Conservation (phyloP, 1,140 invertebrate species). For the Drosophila truncata region DNA sequence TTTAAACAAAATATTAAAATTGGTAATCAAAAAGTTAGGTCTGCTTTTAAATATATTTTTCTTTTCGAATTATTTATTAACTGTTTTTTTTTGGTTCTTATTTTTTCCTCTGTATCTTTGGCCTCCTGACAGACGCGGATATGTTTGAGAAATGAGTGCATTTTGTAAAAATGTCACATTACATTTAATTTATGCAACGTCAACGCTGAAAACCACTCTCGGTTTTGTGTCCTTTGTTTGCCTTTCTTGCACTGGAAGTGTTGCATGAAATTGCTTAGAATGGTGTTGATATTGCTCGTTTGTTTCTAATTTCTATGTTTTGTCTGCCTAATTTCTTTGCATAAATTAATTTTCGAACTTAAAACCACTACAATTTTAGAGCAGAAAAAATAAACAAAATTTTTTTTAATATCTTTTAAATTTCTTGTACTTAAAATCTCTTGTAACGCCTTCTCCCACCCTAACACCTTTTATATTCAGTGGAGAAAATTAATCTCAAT, state of each 20-base stretch:
- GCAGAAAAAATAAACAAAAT: no score
- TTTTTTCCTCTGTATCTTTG: conserved; percentile 14
- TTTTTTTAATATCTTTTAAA: background rate
- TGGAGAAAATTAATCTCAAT: conserved; percentile 16
- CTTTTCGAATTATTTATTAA: background rate
- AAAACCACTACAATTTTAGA: no score
- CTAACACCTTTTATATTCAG: background rate
- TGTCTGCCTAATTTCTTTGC: background rate
- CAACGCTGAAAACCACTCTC: conserved; percentile 50
- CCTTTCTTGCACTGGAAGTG: conserved; percentile 54
- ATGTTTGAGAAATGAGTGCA: conserved; percentile 83
- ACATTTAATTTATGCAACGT: conserved; percentile 84
- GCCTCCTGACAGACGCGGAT: conserved; percentile 55
- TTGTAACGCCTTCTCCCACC: no score
- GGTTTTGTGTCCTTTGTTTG: conserved; percentile 28
- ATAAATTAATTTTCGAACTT: background rate
- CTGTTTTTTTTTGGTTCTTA: accelerated
- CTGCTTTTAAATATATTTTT: background rate
- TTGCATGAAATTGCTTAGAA: conserved; percentile 76
- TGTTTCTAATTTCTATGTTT: conserved; percentile 8
- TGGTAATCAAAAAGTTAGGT: background rate
- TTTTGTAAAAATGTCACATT: conserved; percentile 85
- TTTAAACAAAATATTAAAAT: no score
- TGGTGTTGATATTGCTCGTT: conserved; percentile 25
- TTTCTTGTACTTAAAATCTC: background rate